Percentiles rank a stretch among this genome's conserved stretches.
Conservation (phyloP, 1,140 invertebrate species). For the Neuroterus valhalla region DNA sequence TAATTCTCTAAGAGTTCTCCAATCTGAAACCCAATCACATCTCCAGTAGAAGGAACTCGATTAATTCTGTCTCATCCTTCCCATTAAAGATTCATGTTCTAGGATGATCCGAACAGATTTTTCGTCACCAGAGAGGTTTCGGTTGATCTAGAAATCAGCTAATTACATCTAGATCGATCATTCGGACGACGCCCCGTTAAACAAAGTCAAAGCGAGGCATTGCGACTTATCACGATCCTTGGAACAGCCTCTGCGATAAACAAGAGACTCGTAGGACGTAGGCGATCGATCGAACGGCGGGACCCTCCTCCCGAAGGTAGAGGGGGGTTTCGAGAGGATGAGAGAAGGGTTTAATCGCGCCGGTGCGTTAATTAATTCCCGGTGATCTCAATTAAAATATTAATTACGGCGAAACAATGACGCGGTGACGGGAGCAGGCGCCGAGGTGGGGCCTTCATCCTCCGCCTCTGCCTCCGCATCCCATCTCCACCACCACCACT, state of each 20-base stretch:
- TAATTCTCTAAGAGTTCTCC: too few species aligned
- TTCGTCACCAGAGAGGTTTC: not conserved
- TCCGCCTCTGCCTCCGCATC: constrained; percentile 36
- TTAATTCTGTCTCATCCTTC: too few species aligned
- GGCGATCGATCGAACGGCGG: constrained; percentile 48
- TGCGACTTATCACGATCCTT: not conserved
- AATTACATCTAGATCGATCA: constrained; percentile 12
- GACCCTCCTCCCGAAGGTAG: not conserved
- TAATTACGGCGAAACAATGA: constrained; percentile 68
- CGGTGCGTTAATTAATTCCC: constrained; percentile 70
- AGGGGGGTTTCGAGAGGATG: constrained; percentile 16
- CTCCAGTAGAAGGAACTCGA: too few species aligned
- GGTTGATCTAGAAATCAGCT: not conserved
- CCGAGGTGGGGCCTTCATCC: constrained; percentile 38
- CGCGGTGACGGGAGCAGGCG: constrained; percentile 51
- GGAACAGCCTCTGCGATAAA: constrained; percentile 2
- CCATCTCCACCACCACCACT: constrained; percentile 43
- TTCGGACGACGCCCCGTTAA: not conserved
- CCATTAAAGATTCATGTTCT: too few species aligned
- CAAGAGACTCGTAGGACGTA: constrained; percentile 2
- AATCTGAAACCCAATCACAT: too few species aligned
- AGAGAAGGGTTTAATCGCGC: constrained; percentile 53
- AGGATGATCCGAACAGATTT: too few species aligned
- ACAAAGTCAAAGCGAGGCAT: not conserved
- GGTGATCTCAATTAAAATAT: constrained; percentile 73